Evolutionary conservation across 2,113 vertebrate genomes (phyloP).

Genomic region (Craseonycteris thonglongyai): DNA sequence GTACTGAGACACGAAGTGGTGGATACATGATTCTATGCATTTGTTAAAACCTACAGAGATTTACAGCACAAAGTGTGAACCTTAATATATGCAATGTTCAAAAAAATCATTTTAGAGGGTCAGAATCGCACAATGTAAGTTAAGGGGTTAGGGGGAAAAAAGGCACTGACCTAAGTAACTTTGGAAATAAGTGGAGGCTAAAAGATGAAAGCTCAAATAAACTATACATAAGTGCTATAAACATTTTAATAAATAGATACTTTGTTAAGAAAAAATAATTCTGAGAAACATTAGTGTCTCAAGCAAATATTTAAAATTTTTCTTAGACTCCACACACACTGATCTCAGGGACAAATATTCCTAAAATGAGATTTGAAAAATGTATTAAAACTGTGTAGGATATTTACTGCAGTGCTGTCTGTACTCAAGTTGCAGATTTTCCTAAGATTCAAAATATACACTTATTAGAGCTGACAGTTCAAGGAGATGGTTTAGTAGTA

Average conservation of each 20-base stretch:
- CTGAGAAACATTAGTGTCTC: neutral
- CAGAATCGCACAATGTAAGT: neutral
- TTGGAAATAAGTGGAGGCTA: neutral
- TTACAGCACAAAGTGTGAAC: neutral
- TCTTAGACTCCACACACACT: neutral
- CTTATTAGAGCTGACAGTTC: neutral
- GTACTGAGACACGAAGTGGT: neutral
- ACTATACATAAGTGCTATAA: neutral
- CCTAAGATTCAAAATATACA: neutral
- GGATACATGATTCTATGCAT: neutral
- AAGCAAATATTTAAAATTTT: neutral
- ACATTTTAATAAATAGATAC: neutral
- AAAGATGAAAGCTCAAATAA: neutral
- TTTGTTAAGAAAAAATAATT: neutral
- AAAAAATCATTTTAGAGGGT: neutral
- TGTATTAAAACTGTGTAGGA: neutral
- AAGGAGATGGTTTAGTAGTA: neutral
- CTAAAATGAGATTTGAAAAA: neutral
- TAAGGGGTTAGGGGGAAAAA: neutral
- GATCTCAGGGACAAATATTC: neutral
- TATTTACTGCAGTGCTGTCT: neutral
- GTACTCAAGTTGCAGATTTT: neutral
- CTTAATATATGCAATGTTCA: neutral
- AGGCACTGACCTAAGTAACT: neutral
- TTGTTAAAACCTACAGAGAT: neutral